phyloP scores from a whole-genome alignment of 1,140 invertebrate species.

The Dysdera silvatica region DNA sequence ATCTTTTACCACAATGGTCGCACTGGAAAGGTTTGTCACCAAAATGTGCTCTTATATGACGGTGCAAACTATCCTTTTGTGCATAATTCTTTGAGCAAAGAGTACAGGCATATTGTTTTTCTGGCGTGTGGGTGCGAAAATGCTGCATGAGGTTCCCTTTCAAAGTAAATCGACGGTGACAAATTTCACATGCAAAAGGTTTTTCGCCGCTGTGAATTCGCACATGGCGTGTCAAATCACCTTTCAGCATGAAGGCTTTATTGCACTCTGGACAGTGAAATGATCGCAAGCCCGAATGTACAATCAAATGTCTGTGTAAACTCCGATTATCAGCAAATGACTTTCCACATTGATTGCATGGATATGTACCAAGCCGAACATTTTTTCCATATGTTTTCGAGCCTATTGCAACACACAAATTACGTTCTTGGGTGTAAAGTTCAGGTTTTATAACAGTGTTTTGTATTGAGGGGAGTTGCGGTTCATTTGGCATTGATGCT shows the following conservation, averaged over 20 bases:
- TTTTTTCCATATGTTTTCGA: constrained; percentile 13
- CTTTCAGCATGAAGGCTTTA: constrained; percentile 44
- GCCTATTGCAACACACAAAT: constrained; percentile 21
- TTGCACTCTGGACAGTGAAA: constrained; percentile 29
- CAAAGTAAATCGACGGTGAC: constrained; percentile 39
- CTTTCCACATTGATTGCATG: constrained; percentile 20
- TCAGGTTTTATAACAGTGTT: constrained; percentile 27
- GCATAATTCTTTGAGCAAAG: constrained; percentile 28
- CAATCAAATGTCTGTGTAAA: constrained; percentile 22
- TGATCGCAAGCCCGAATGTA: constrained; percentile 18
- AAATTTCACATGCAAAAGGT: constrained; percentile 45
- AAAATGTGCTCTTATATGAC: constrained; percentile 27
- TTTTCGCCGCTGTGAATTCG: constrained; percentile 45
- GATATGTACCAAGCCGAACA: constrained; percentile 4
- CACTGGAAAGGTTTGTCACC: constrained; percentile 48
- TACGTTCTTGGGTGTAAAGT: constrained; percentile 23
- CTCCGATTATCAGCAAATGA: constrained; percentile 23
- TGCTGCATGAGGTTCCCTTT: constrained; percentile 29
- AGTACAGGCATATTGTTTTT: constrained; percentile 26
- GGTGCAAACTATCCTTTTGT: constrained; percentile 23
- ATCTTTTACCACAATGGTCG: constrained; percentile 48
- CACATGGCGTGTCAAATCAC: constrained; percentile 44
- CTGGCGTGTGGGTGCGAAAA: constrained; percentile 25
- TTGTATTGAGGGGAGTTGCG: no score
- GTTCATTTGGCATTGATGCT: no score